Percentiles rank a stretch among this genome's conserved stretches.
Evolutionary conservation across 64 coral and sea anemone genomes (phyloP).

Genomic region (Stichodactyla helianthus): DNA sequence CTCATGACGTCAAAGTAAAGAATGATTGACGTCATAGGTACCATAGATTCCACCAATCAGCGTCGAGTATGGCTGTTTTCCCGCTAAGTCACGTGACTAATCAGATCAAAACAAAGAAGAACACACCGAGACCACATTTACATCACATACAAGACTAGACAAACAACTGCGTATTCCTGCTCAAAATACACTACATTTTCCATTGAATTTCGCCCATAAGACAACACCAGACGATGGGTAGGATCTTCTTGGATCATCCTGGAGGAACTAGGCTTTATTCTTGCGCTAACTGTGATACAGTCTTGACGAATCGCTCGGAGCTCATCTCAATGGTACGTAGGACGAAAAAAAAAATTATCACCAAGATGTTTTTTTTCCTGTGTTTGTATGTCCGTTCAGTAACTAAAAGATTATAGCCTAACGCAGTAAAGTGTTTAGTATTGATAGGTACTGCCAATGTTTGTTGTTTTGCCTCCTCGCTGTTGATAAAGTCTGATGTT

Average conservation of each 20-base stretch:
- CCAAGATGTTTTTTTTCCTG: neutral
- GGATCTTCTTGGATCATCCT: slow-evolving; percentile 94
- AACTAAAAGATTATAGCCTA: neutral
- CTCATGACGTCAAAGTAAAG: neutral
- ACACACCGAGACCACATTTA: slow-evolving; percentile 3
- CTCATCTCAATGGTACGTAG: slow-evolving; percentile 97
- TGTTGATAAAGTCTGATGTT: neutral
- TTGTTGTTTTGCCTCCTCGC: neutral
- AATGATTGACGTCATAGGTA: neutral
- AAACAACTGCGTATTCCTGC: neutral
- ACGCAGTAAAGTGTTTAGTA: neutral
- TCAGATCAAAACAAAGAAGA: slow-evolving; percentile 47
- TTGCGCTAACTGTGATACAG: slow-evolving; percentile 97
- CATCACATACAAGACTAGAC: neutral
- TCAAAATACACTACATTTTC: slow-evolving; percentile 9
- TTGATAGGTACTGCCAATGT: neutral
- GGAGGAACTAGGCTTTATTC: slow-evolving; percentile 95
- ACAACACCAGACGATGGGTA: slow-evolving; percentile 52
- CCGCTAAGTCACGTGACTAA: slow-evolving; percentile 37
- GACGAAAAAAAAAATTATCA: slow-evolving; percentile 2
- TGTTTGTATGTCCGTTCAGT: neutral
- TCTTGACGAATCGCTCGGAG: slow-evolving; percentile 95
- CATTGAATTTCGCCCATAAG: neutral
- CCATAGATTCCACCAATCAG: slow-evolving; percentile 9
- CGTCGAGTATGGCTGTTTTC: neutral